A percentile compares a stretch with the other conserved stretches of the same genome.
These are phyloP conservation scores for Notarius lentiginosus DNA, from an alignment of 2,113 vertebrate genomes.

Conservation along the genomic window DNA sequence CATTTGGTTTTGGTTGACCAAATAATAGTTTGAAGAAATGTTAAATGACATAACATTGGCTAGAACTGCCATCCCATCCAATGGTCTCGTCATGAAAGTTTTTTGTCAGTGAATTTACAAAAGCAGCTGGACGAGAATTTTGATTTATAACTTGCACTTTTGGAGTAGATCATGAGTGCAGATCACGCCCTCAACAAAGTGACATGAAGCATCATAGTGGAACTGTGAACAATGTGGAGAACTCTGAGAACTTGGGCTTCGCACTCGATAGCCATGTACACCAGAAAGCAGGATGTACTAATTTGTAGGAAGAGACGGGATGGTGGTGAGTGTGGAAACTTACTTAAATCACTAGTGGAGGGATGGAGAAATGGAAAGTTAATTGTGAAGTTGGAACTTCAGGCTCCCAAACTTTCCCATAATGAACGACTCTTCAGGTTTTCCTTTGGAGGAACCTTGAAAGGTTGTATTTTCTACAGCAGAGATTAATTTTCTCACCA, in stretches of 20 bases:
- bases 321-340: background rate
- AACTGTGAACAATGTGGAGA: background rate
- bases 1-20: background rate
- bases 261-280: background rate
- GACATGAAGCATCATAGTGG: background rate
- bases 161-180: background rate
- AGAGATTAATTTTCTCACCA: background rate
- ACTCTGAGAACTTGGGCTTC: background rate
- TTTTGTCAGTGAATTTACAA: background rate
- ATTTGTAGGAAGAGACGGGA: background rate
- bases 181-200: background rate
- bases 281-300: background rate
- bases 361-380: background rate
- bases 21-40: background rate
- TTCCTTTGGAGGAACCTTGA: background rate
- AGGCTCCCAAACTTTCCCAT: background rate
- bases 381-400: background rate
- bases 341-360: background rate
- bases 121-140: background rate
- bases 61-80: background rate
- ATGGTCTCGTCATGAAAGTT: background rate
- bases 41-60: background rate
- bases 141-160: background rate
- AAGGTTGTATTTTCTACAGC: background rate
- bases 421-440: background rate